Conservation (phyloP, 2,888 invertebrate genomes). For the Lochmaea capreae region DNA sequence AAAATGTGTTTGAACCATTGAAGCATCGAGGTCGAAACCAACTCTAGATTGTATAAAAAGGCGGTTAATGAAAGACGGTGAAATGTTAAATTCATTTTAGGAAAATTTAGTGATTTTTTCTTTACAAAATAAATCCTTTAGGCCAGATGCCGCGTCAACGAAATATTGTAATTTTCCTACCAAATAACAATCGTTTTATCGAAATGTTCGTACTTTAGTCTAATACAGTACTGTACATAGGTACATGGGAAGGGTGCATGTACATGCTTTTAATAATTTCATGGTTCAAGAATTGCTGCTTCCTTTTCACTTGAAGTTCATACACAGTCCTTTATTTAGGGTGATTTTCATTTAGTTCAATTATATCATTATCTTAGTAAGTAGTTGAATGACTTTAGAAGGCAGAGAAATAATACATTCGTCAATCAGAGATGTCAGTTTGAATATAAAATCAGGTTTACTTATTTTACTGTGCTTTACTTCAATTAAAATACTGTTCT, state of each 20-base stretch:
- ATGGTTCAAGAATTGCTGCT: slow-evolving; percentile 12
- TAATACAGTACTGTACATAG: background rate
- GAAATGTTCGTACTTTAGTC: background rate
- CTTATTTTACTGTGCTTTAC: too few relatives aligned
- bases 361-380: background rate
- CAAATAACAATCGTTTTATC: too few relatives aligned
- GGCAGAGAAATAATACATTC: background rate
- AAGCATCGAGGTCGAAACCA: too few relatives aligned
- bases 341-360: background rate
- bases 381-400: slow-evolving; percentile 10
- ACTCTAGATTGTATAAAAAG: too few relatives aligned
- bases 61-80: too few relatives aligned
- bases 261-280: slow-evolving; percentile 12
- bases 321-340: background rate
- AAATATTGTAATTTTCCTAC: too few relatives aligned
- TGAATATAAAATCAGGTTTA: background rate
- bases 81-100: too few relatives aligned
- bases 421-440: background rate
- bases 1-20: too few relatives aligned
- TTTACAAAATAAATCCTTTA: too few relatives aligned
- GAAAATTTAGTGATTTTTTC: too few relatives aligned
- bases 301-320: slow-evolving; percentile 7
- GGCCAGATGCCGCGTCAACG: too few relatives aligned
- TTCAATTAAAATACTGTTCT: too few relatives aligned
- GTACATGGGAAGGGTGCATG: background rate